Evolutionary conservation across 1,140 invertebrate genomes (phyloP), one percentile per base, ranked within the genome.

Genomic region (Hyles vespertilio): DNA sequence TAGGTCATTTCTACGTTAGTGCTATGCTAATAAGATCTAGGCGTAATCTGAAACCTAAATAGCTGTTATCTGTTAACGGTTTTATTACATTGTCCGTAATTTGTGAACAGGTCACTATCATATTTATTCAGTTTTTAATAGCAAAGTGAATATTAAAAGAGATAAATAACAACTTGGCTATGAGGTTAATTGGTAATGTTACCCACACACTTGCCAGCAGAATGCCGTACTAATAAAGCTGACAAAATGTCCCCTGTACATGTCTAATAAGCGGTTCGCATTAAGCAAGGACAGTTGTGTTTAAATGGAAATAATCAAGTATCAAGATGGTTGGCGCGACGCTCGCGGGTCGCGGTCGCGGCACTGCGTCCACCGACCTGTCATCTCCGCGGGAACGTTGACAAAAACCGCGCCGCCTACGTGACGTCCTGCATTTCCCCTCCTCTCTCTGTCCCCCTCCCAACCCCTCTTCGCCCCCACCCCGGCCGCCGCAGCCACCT

Each of bases 381-480:
- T 86, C 86, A 89, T 89, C 82, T 87, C 78, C 67, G 77, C 82
- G 84, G 82, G 82, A 89, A 89, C 84, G 85, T 81, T 86, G 85
- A 89, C 85, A 89, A 89, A 89, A 89, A 89, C 75, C 78, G 75
- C 74, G 82, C 82, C 84, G 85, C 73, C 82, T 84, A 88, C 85
- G 83, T 87, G 85, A 88, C 85, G 82, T 88, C 83, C 83, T 86
- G 82, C 74, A 53, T 63, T 52, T 70, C 69, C 56, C 65, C 65
- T 59, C 56, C 56, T 63, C 43, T 43, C 36, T 48, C 54, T 43
- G 33, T 60, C 11, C 58, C 54, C 11, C 63, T 32, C 60, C 61
- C 56, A 59, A 10, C 60, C 49, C 40, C 53, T 8, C 43, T 45
- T 33, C 47, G 51, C 57, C 55, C 22, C 2, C 51, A 48, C 66